Conservation (phyloP, 2,888 invertebrate species). For the Rhagophthalmus giganteus region DNA sequence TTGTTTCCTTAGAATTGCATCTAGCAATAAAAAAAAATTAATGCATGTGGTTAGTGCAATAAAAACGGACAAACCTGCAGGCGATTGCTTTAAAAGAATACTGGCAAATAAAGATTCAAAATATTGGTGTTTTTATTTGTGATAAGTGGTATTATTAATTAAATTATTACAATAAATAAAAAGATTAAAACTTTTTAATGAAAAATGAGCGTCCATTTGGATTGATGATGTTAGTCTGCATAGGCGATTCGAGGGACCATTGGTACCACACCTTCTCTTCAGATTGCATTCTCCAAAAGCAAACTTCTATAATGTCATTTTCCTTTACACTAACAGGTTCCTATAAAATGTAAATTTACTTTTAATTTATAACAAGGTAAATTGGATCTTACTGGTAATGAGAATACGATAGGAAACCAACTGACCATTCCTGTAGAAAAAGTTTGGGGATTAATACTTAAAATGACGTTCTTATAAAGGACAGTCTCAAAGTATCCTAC, state of each 20-base stretch:
- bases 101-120: too few species aligned
- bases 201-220: constrained; percentile 73
- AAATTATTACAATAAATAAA: constrained; percentile 3
- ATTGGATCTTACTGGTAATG: constrained; percentile 67
- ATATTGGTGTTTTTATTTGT: too few species aligned
- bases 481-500: constrained; percentile 93
- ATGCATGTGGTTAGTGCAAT: too few species aligned
- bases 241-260: constrained; percentile 76
- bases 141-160: background rate
- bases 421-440: constrained; percentile 93
- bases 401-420: constrained; percentile 98
- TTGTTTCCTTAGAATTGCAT: too few species aligned
- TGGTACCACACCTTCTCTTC: constrained; percentile 93
- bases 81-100: too few species aligned
- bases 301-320: constrained; percentile 72
- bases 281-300: constrained; percentile 85
- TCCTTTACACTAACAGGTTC: constrained; percentile 73
- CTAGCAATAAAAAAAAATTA: too few species aligned
- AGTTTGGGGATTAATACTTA: constrained; percentile 89
- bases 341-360: constrained; percentile 52
- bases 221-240: constrained; percentile 66
- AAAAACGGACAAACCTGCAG: too few species aligned
- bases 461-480: constrained; percentile 78
- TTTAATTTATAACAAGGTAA: background rate
- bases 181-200: constrained; percentile 55